These are phyloP conservation scores for Idaea aversata DNA, from an alignment of 2,888 invertebrate species.

Conservation along the genomic window DNA sequence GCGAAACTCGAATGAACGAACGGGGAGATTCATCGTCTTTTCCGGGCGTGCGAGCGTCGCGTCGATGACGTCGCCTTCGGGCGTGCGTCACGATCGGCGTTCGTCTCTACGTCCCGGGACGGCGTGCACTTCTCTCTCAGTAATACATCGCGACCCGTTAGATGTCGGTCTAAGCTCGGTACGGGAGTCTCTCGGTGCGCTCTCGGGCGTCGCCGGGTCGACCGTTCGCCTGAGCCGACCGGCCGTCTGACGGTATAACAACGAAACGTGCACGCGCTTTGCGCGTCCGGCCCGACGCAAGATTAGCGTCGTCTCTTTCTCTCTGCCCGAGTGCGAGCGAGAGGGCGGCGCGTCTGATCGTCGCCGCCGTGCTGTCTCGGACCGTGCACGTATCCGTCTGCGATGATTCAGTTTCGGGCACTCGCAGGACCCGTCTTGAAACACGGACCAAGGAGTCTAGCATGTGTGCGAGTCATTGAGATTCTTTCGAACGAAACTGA, in stretches of 20 bases:
- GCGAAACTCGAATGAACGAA: too few species aligned
- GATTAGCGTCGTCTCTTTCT: slow-evolving; percentile 12
- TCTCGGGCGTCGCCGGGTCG: too few species aligned
- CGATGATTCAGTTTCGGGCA: slow-evolving; percentile 62
- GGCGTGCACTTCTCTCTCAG: slow-evolving; percentile 39
- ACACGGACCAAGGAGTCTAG: slow-evolving; percentile 46
- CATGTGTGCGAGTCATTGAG: too few species aligned
- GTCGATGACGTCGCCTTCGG: slow-evolving; percentile 32
- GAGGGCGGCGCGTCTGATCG: too few species aligned
- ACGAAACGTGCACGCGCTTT: slow-evolving; percentile 37
- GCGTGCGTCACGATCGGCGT: slow-evolving; percentile 74
- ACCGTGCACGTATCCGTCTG: slow-evolving; percentile 46
- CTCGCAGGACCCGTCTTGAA: slow-evolving; percentile 85
- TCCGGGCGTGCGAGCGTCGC: too few species aligned
- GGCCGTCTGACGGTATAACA: slow-evolving; percentile 17
- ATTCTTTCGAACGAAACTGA: too few species aligned
- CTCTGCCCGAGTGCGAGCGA: too few species aligned
- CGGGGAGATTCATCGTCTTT: too few species aligned
- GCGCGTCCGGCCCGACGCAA: slow-evolving; percentile 49
- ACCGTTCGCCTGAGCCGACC: slow-evolving; percentile 17
- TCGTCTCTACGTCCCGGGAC: slow-evolving; percentile 35
- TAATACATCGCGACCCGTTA: slow-evolving; percentile 28
- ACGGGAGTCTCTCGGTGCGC: slow-evolving; percentile 23
- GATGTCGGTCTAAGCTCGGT: slow-evolving; percentile 55
- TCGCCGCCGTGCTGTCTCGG: slow-evolving; percentile 34